These are phyloP conservation scores for Bujurquina vittata DNA, from an alignment of 2,113 vertebrate genomes.

Conservation along the genomic window DNA sequence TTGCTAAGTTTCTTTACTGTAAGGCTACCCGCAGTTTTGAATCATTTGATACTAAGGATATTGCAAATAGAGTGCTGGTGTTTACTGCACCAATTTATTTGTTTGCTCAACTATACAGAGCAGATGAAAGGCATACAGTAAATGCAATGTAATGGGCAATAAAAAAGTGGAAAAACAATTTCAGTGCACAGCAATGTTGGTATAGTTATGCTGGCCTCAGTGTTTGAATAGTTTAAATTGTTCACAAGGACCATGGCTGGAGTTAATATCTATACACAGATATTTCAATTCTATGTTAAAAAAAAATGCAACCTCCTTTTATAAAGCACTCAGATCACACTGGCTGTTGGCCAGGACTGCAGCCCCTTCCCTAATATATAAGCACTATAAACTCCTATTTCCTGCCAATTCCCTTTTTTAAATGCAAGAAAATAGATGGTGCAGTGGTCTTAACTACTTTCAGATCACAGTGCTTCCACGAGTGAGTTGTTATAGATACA, in stretches of 20 bases:
- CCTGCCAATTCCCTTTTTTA: constrained; percentile 28
- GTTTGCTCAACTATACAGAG: not conserved
- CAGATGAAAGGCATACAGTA: not conserved
- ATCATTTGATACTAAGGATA: not conserved
- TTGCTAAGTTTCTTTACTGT: not conserved
- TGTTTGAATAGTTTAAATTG: constrained; percentile 1
- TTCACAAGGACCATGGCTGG: not conserved
- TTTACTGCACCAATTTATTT: not conserved
- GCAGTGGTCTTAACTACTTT: constrained; percentile 4
- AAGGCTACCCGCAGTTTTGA: not conserved
- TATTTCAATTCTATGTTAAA: not conserved
- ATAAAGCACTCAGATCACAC: constrained; percentile 1
- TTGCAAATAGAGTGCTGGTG: not conserved
- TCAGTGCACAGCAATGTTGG: not conserved
- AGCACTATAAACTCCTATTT: constrained; percentile 38
- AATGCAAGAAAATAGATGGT: constrained; percentile 34
- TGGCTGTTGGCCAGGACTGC: constrained; percentile 18
- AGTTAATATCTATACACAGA: constrained; percentile 12
- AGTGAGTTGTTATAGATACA: not conserved
- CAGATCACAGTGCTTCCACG: constrained; percentile 2
- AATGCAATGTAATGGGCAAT: not conserved
- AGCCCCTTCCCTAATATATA: constrained; percentile 27
- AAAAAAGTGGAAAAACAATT: not conserved
- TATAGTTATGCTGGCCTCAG: not conserved
- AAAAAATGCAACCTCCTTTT: not conserved